A percentile compares a stretch with the other conserved stretches of the same genome.
These are phyloP conservation scores for Vesta saturnalis DNA, from an alignment of 2,888 invertebrate species.

Conservation along the genomic window DNA sequence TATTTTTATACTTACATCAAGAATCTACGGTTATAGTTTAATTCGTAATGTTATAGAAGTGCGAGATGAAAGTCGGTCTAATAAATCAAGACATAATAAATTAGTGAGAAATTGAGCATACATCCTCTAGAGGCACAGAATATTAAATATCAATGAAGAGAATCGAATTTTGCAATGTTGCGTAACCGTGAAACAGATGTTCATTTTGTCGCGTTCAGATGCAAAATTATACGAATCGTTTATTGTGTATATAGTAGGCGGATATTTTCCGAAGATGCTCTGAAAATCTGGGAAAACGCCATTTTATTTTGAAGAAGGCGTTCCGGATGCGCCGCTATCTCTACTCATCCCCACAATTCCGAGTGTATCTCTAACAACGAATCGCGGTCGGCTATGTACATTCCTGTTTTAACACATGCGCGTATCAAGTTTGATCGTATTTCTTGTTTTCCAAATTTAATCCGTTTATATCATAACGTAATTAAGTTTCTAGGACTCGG, in stretches of 20 bases:
- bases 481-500: neutral
- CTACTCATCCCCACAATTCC: conserved; percentile 46
- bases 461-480: neutral
- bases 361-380: conserved; percentile 42
- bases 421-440: conserved; percentile 4
- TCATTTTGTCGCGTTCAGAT: neutral
- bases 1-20: neutral
- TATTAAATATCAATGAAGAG: conserved; percentile 29
- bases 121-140: conserved; percentile 30
- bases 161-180: conserved; percentile 29
- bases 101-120: conserved; percentile 33
- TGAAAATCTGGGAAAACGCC: conserved; percentile 31
- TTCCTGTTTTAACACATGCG: conserved; percentile 31
- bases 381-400: conserved; percentile 32
- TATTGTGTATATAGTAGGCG: neutral
- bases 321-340: conserved; percentile 47
- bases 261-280: neutral
- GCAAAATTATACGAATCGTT: neutral
- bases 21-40: neutral
- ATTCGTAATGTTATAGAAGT: neutral
- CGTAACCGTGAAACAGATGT: conserved; percentile 33
- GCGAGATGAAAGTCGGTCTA: conserved; percentile 17
- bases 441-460: neutral
- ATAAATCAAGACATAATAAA: conserved; percentile 24
- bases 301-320: conserved; percentile 42